A percentile compares a stretch with the other conserved stretches of the same genome.
Conservation (phyloP, 2,113 vertebrate species). For the Pluvialis apricaria region DNA sequence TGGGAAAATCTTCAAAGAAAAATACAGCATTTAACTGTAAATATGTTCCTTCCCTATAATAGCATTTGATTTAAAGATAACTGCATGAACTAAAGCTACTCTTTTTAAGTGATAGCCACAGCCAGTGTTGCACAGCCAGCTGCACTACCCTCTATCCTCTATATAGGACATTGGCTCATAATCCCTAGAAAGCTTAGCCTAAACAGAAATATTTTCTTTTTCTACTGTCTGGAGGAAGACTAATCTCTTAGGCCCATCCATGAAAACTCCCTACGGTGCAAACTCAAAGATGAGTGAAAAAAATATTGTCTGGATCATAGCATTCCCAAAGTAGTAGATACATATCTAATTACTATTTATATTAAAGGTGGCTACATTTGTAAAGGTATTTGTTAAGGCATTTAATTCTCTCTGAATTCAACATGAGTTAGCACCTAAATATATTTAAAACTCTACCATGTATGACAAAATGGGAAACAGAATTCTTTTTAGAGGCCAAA, state of each 20-base stretch:
- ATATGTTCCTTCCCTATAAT: background rate
- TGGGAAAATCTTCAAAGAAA: background rate
- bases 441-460: background rate
- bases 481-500: background rate
- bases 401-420: background rate
- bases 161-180: background rate
- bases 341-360: background rate
- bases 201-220: background rate
- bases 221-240: background rate
- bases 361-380: background rate
- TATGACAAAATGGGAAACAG: background rate
- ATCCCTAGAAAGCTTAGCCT: background rate
- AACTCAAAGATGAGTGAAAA: background rate
- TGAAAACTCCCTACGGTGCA: background rate
- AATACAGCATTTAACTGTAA: background rate
- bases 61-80: background rate
- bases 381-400: background rate
- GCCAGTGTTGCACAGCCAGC: background rate
- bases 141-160: background rate
- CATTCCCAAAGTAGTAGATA: background rate
- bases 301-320: background rate
- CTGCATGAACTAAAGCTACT: background rate
- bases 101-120: background rate
- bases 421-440: background rate
- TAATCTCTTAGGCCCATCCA: background rate